Base-by-base conservation (phyloP, 2,888 invertebrate genomes). In the Ephialtes manifestator region DNA sequence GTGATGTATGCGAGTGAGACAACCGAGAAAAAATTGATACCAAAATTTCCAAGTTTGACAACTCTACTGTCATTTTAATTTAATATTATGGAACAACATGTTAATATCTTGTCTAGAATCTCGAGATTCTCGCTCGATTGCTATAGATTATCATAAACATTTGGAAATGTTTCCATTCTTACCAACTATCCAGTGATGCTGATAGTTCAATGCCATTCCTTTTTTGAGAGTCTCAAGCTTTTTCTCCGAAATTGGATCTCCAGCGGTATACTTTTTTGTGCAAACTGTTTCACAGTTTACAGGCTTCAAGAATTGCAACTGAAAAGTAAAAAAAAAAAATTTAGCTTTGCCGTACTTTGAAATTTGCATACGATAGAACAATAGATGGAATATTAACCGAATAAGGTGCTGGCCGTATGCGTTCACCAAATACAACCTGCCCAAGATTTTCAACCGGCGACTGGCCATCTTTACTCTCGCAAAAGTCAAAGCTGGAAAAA, bases 381-480 rank as follows among this genome's bases (percentile, higher is more conserved):
- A 75, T 13, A 43, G 70, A 24, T 39, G 8, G 20, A 53, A 53
- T 72, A 74, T 51, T 58, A 87, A 99, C 97, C 94, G 97, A 96
- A 92, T 99, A 99, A 0, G 97, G 97, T 74, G 99, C 99, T 0
- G 99, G 98, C 76, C 99, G 95, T 92, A 99, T 99, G 91, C 99
- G 95, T 95, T 99, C 99, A n/a, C 99, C 99, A 94, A 99, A 99
- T 0, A 99, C 98, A 53, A 99, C 99, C 95, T 99, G 99, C 0
- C 99, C 99, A 75, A 99, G 96, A 93, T 99, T 99, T 94, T 99
- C 99, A 0, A 98, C 98, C 0, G 99, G 99, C 0, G 98, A 98
- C 89, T 97, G 96, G 39, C 96, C 96, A 70, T 91, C 90, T 89
- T 97, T 96, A 4, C 96, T 95, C 28, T 95, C 93, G 94, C 99